These are phyloP conservation scores for Anhinga rufa DNA, from an alignment of 2,113 vertebrate species.

Conservation along the genomic window DNA sequence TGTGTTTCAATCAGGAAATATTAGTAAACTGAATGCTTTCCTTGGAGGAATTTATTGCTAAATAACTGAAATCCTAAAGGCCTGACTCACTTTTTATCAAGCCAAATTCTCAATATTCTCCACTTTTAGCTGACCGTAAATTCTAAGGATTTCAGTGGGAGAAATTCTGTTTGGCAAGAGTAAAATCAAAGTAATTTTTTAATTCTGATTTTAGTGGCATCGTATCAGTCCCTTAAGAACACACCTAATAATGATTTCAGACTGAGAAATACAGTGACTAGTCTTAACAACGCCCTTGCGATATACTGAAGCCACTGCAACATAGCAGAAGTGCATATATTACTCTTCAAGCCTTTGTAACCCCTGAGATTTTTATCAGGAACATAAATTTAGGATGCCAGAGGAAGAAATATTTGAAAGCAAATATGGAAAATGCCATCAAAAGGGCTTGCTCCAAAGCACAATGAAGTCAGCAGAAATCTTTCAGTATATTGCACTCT, in stretches of 20 bases:
- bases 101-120: background rate
- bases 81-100: background rate
- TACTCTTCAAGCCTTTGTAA: background rate
- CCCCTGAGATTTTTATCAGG: background rate
- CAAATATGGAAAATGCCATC: background rate
- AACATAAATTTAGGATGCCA: background rate
- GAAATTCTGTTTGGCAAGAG: background rate
- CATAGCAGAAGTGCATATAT: background rate
- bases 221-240: background rate
- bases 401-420: background rate
- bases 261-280: background rate
- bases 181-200: background rate
- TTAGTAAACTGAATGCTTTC: background rate
- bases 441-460: background rate
- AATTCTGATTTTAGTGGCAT: background rate
- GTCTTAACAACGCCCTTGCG: background rate
- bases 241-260: background rate
- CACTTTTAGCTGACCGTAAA: background rate
- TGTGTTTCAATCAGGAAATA: background rate
- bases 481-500: background rate
- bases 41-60: background rate
- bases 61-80: background rate
- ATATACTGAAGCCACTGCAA: background rate
- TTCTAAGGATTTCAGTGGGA: background rate
- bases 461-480: background rate